A percentile compares a stretch with the other conserved stretches of the same genome.
Evolutionary conservation across 2,113 vertebrate species (phyloP).

Genomic region (Stegostoma tigrinum): DNA sequence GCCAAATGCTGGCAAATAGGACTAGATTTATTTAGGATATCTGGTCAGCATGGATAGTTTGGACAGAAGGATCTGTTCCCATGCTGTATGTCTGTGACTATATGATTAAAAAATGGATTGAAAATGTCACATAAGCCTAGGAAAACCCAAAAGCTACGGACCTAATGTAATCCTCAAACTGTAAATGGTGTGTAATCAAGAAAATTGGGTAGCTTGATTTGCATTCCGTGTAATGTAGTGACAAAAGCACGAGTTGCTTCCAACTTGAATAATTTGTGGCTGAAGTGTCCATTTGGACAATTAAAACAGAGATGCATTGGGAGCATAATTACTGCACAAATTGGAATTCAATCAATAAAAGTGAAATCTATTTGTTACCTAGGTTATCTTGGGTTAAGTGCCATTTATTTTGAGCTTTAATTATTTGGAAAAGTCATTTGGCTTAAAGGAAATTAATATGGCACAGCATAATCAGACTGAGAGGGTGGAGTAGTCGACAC

Average conservation of each 20-base stretch:
- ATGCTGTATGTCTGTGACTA: too few species aligned
- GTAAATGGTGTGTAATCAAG: neutral
- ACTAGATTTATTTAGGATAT: too few species aligned
- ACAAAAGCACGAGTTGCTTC: neutral
- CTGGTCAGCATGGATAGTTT: too few species aligned
- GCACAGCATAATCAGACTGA: neutral
- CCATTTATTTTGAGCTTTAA: neutral
- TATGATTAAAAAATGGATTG: neutral
- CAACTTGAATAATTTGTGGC: neutral
- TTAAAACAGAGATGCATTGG: neutral
- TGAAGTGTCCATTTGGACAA: neutral
- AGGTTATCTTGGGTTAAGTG: neutral
- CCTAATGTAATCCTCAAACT: neutral
- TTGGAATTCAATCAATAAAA: neutral
- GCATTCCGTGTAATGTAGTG: neutral
- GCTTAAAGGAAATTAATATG: neutral
- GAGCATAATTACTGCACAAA: neutral
- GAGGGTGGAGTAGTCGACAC: neutral
- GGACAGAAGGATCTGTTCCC: too few species aligned
- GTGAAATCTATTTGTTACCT: neutral
- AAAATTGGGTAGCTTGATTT: neutral
- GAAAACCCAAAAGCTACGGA: neutral
- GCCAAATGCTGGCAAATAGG: too few species aligned
- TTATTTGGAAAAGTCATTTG: neutral
- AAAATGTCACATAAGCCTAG: neutral